Percentiles rank a stretch among this genome's conserved stretches.
These are phyloP conservation scores for Pteropus rufus DNA, from an alignment of 2,797 vertebrate genomes.

Conservation along the genomic window DNA sequence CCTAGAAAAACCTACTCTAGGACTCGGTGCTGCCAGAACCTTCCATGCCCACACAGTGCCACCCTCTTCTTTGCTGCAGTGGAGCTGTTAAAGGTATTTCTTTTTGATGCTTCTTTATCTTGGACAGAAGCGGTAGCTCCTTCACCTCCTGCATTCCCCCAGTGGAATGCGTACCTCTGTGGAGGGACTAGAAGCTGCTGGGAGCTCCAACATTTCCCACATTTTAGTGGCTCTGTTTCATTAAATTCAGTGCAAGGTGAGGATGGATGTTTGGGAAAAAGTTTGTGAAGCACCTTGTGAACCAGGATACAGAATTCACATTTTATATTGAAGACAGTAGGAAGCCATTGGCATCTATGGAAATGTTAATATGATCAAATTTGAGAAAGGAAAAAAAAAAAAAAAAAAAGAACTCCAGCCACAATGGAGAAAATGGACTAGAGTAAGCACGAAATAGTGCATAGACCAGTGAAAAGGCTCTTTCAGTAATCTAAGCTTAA, in stretches of 20 bases:
- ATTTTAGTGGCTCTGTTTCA: neutral
- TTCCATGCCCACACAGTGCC: neutral
- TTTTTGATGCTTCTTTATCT: neutral
- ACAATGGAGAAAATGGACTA: neutral
- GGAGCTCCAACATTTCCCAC: neutral
- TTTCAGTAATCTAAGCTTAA: neutral
- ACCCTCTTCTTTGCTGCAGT: neutral
- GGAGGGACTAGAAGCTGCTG: neutral
- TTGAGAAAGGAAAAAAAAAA: neutral
- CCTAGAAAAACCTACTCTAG: neutral
- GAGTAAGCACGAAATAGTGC: neutral
- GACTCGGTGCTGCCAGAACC: neutral
- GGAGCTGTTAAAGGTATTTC: neutral
- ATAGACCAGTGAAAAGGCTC: neutral
- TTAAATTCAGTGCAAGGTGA: neutral
- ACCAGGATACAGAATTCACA: neutral
- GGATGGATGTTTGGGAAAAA: neutral
- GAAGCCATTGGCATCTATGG: neutral
- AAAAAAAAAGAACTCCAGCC: neutral
- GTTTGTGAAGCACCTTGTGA: neutral
- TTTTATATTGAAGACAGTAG: neutral
- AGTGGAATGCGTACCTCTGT: accelerated
- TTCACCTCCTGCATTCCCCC: neutral
- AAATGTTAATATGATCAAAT: neutral
- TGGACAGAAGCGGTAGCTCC: neutral